These are phyloP conservation scores for Pocillopora meandrina DNA, from an alignment of 92 coral and sea anemone species.

Conservation along the genomic window DNA sequence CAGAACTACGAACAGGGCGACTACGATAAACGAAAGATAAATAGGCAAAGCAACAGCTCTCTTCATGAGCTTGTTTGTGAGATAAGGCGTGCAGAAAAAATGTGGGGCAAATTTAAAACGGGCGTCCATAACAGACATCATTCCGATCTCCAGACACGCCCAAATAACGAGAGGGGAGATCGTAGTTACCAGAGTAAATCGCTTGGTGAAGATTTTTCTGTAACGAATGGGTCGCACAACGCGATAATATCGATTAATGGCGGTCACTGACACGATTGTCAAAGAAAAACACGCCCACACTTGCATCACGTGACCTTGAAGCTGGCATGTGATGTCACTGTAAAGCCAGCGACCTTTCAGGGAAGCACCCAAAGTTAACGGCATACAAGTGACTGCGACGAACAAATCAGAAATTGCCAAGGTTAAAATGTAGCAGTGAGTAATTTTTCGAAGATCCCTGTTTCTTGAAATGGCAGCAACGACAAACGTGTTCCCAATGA, in stretches of 20 bases:
- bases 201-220: conserved; percentile 40
- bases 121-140: conserved; percentile 3
- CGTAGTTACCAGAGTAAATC: conserved; percentile 2
- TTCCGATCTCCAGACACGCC: neutral
- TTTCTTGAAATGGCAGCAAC: conserved; percentile 56
- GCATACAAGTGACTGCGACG: conserved; percentile 48
- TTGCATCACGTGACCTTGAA: conserved; percentile 57
- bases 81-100: conserved; percentile 60
- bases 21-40: conserved; percentile 38
- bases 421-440: conserved; percentile 52
- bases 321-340: conserved; percentile 42
- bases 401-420: conserved; percentile 51
- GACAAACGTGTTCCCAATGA: conserved; percentile 55
- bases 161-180: neutral
- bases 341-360: conserved; percentile 57
- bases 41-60: conserved; percentile 40
- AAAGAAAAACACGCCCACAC: conserved; percentile 56
- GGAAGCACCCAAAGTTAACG: conserved; percentile 46
- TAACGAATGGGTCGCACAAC: conserved; percentile 59
- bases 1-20: conserved; percentile 35
- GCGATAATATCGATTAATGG: conserved; percentile 64
- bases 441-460: conserved; percentile 46
- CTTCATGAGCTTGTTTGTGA: conserved; percentile 31
- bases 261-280: conserved; percentile 53
- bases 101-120: conserved; percentile 62